These are phyloP conservation scores for Zoanthus solanderi DNA, from an alignment of 92 coral and sea anemone genomes.

Conservation along the genomic window DNA sequence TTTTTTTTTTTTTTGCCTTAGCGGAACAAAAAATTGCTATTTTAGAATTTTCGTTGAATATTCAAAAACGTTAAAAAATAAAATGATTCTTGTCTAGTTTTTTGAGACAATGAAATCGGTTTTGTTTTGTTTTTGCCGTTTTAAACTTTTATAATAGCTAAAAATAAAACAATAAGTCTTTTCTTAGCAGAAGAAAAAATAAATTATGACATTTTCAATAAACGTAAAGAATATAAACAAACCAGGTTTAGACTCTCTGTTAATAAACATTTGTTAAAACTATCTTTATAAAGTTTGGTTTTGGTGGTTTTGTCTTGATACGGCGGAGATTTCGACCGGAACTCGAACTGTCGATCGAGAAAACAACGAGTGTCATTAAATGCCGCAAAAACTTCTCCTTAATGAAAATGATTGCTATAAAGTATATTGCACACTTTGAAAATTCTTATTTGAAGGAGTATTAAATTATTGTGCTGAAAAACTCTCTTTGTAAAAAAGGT, in stretches of 20 bases:
- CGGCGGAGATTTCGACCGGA: neutral
- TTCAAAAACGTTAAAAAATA: too few relatives aligned
- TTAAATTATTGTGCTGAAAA: too few relatives aligned
- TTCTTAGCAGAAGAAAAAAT: neutral
- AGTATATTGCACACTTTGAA: constrained; percentile 37
- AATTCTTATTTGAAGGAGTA: too few relatives aligned
- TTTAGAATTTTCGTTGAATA: neutral
- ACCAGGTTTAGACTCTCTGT: neutral
- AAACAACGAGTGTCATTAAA: constrained; percentile 9
- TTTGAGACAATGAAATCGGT: neutral
- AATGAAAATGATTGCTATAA: neutral
- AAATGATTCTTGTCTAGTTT: neutral
- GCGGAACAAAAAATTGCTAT: neutral
- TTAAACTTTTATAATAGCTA: neutral
- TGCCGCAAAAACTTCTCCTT: neutral
- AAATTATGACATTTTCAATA: neutral
- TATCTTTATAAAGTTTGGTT: constrained; percentile 1
- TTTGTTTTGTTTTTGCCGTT: neutral
- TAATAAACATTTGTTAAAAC: neutral
- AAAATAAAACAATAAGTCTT: neutral
- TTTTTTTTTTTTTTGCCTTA: neutral
- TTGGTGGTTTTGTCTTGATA: constrained; percentile 16
- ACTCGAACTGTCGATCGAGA: neutral
- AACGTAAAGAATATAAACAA: neutral
- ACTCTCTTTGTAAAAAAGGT: too few relatives aligned